phyloP scores from a whole-genome alignment of 2,113 vertebrate species.

The Tachysurus vachellii region DNA sequence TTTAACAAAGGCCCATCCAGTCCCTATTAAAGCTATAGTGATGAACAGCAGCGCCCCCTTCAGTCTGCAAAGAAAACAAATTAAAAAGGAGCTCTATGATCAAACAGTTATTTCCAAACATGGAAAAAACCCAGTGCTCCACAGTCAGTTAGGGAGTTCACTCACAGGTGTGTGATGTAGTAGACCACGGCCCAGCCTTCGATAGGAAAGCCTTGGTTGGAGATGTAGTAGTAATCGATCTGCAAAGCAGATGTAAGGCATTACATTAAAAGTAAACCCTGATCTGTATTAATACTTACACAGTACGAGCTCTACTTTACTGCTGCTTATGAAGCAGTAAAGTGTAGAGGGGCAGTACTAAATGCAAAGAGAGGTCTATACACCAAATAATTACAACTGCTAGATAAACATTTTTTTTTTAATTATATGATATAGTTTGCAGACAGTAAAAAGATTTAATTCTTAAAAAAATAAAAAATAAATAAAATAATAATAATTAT shows the following conservation, averaged over 20 bases:
- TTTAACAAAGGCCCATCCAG: conserved; percentile 89
- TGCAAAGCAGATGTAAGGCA: conserved; percentile 59
- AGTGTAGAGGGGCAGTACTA: too few species aligned
- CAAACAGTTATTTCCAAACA: not conserved
- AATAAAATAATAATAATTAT: too few species aligned
- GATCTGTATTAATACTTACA: not conserved
- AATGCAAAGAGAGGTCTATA: too few species aligned
- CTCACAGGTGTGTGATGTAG: conserved; percentile 88
- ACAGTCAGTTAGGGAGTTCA: conserved; percentile 36
- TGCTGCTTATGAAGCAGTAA: not conserved
- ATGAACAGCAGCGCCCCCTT: conserved; percentile 89
- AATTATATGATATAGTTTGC: not conserved
- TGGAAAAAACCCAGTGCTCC: not conserved
- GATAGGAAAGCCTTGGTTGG: conserved; percentile 84
- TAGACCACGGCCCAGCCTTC: conserved; percentile 90
- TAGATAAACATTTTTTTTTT: too few species aligned
- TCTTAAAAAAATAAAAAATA: too few species aligned
- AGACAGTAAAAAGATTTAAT: too few species aligned
- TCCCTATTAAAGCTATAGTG: conserved; percentile 82
- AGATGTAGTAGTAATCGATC: conserved; percentile 90
- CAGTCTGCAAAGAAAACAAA: conserved; percentile 67
- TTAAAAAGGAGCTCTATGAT: not conserved
- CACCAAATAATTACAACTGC: too few species aligned
- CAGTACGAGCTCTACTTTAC: not conserved
- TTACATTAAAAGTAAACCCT: not conserved